A percentile compares a stretch with the other conserved stretches of the same genome.
These are phyloP conservation scores for Leptarthrus brevirostris DNA, from an alignment of 2,888 invertebrate genomes.

Conservation along the genomic window DNA sequence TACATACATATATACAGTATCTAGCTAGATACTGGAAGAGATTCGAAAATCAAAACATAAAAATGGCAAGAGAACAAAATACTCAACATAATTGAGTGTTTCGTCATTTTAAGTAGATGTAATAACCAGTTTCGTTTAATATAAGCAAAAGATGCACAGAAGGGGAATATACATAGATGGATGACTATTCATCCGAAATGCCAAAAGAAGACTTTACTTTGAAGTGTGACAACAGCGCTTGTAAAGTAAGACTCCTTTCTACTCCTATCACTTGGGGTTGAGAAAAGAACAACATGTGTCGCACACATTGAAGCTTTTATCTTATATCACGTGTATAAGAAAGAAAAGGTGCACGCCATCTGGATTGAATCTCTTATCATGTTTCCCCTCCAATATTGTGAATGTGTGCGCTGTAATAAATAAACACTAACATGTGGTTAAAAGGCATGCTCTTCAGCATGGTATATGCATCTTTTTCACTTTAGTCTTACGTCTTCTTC, in stretches of 20 bases:
- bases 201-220: too few relatives aligned
- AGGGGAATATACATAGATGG: not conserved
- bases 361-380: constrained; percentile 25
- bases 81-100: constrained; percentile 9
- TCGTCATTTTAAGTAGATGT: constrained; percentile 8
- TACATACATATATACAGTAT: not conserved
- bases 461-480: constrained; percentile 13
- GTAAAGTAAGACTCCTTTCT: not conserved
- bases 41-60: constrained; percentile 10
- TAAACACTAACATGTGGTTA: not conserved
- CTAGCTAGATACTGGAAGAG: not conserved
- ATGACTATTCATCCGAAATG: too few relatives aligned
- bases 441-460: not conserved
- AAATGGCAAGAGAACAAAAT: constrained; percentile 9
- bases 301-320: not conserved
- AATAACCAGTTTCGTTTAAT: constrained; percentile 40
- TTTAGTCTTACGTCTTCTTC: constrained; percentile 2
- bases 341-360: constrained; percentile 6
- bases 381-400: constrained; percentile 3
- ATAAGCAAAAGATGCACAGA: constrained; percentile 12
- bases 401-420: not conserved
- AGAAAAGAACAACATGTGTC: not conserved
- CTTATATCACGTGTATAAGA: not conserved
- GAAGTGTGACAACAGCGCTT: constrained; percentile 32
- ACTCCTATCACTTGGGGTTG: constrained; percentile 1